These are phyloP conservation scores for Cydia splendana DNA, from an alignment of 1,140 invertebrate genomes.

Conservation along the genomic window DNA sequence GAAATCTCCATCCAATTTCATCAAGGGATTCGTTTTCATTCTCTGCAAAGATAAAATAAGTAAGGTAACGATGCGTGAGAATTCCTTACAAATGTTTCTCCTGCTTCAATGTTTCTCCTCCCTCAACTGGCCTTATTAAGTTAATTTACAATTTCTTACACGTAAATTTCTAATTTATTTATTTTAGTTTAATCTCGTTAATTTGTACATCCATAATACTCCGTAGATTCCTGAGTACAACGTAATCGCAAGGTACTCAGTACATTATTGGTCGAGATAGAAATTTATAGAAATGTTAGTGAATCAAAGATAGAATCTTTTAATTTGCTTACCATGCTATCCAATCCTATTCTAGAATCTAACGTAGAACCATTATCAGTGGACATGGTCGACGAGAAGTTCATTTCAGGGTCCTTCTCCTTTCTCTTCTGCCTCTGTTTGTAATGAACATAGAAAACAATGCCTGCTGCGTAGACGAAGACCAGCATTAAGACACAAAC, in stretches of 20 bases:
- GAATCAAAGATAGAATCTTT: neutral
- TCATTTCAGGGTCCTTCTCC: conserved; percentile 63
- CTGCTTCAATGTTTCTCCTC: no score
- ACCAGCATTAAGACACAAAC: conserved; percentile 70
- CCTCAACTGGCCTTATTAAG: no score
- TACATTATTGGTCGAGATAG: no score
- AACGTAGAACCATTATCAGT: conserved; percentile 63
- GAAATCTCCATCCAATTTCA: conserved; percentile 66
- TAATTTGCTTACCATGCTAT: conserved; percentile 61
- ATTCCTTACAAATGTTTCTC: no score
- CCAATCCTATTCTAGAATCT: conserved; percentile 66
- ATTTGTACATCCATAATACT: no score
- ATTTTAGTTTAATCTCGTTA: no score
- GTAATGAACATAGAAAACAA: conserved; percentile 73
- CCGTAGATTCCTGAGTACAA: no score
- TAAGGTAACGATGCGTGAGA: neutral
- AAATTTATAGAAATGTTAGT: no score
- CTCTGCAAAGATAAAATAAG: conserved; percentile 53
- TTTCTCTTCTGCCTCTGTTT: conserved; percentile 68
- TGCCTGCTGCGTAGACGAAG: conserved; percentile 71
- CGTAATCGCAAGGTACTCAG: no score
- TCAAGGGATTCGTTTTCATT: conserved; percentile 80
- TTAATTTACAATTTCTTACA: no score
- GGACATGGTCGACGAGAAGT: conserved; percentile 54
- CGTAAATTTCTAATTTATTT: no score